Evolutionary conservation across 1,140 invertebrate genomes (phyloP), one percentile per base, ranked within the genome.

Genomic region (Phenacoccus solenopsis): DNA sequence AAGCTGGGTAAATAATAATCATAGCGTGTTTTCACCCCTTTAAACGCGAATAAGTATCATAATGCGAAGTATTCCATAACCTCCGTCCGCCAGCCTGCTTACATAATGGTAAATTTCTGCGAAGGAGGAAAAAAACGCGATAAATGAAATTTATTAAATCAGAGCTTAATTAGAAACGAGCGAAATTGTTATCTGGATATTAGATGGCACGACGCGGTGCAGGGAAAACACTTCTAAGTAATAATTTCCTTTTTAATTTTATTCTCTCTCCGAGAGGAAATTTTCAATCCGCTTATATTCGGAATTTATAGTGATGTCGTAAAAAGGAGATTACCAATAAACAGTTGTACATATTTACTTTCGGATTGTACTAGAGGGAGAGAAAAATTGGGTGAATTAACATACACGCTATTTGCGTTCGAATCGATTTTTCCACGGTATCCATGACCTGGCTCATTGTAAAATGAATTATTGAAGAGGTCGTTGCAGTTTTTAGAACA

Each of bases 71-170:
- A n/a, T n/a, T n/a, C n/a, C n/a, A n/a, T n/a, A n/a, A n/a, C n/a
- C n/a, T n/a, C n/a, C n/a, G n/a, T n/a, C n/a, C n/a, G n/a, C n/a
- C n/a, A n/a, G n/a, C n/a, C n/a, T n/a, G n/a, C n/a, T n/a, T n/a
- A n/a, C n/a, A n/a, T n/a, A n/a, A n/a, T n/a, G n/a, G n/a, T n/a
- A n/a, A n/a, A n/a, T n/a, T n/a, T n/a, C n/a, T n/a, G n/a, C n/a
- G n/a, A n/a, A n/a, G 16, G 38, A 49, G 20, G 5, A 32, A 32
- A 13, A 32, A 49, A 49, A 49, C 20, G 3, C 20, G 20, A 49
- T 49, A 49, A 49, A 49, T 49, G 20, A 49, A 49, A 49, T 49
- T 49, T 49, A 49, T 49, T 49, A 49, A 49, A 49, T 49, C 38
- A 49, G 20, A n/a, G 12, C 20, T 49, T 49, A 49, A 49, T 49